Base-by-base conservation (phyloP, 37 sponge, comb jelly and placozoan genomes). In the Cliona cf. orientalis region DNA sequence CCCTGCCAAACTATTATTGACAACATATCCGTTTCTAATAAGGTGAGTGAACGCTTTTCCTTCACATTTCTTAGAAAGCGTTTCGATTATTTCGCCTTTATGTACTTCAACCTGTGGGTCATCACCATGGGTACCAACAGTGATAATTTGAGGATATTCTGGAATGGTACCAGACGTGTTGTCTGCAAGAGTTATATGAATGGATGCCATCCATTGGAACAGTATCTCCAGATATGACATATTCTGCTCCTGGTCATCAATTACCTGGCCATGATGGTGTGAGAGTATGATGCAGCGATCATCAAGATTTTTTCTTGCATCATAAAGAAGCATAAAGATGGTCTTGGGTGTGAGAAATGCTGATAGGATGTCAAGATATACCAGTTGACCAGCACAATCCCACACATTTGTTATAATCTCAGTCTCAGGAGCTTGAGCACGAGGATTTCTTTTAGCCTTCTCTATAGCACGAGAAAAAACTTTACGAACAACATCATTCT, bases 311-410 rank as follows among this genome's bases (percentile, higher is more conserved):
- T 72, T 63, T 32, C 78, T 37, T 29, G 84, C 79, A 78, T 89
- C 73, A 72, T 83, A 89, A 35, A 83, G 32, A n/a, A 89, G 74
- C 25, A 89, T 29, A 42, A 83, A 78, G 39, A 80, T 66, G 14
- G 87, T 80, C 14, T 67, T 62, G 22, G 81, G 59, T 29, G 81
- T 80, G 5, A 82, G 72, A 72, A 89, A 89, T 29, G 79, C 67
- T 40, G 89, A 74, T 38, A 83, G 55, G 31, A 83, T 45, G 58
- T 69, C 79, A 7, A 82, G 79, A 40, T 83, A 89, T 4, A 78
- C 66, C 7, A 39, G 73, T 23, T 83, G 89, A 33, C 89, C 89
- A 56, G 84, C 89, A 89, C 89, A 78, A 45, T 89, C 89, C 89
- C 89, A 88, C 35, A 88, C 42, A 66, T 80, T 41, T 36, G 81